phyloP scores from a whole-genome alignment of 1,140 invertebrate genomes.

The Drosophila elegans region DNA sequence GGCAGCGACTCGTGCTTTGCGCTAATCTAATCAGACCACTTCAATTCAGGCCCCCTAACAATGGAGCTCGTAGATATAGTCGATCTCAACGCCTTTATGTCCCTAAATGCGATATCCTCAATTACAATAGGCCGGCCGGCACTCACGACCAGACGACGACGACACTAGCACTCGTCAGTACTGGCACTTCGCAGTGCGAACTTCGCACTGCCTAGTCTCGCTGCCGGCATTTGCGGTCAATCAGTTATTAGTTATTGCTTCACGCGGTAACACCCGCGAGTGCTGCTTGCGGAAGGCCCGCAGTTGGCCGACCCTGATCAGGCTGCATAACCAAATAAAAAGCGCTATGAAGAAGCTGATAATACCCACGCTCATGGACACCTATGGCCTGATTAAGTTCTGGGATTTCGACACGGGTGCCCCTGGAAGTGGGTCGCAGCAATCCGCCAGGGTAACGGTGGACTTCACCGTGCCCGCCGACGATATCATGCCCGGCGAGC shows the following conservation, averaged over 20 bases:
- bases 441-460: constrained; percentile 1
- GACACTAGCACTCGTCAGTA: constrained; percentile 29
- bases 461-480: constrained; percentile 11
- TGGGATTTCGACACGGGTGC: constrained; percentile 75
- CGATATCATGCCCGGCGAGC: constrained; percentile 56
- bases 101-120: constrained; percentile 47
- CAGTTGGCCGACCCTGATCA: background rate
- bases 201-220: constrained; percentile 57
- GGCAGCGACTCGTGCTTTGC: constrained; percentile 39
- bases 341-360: constrained; percentile 75
- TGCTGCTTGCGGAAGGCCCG: constrained; percentile 12
- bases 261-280: constrained; percentile 64
- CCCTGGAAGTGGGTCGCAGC: constrained; percentile 26
- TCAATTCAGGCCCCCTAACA: constrained; percentile 34
- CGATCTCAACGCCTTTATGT: constrained; percentile 37
- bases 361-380: constrained; percentile 77
- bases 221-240: constrained; percentile 30
- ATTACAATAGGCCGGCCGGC: constrained; percentile 24
- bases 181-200: constrained; percentile 19
- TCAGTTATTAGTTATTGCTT: constrained; percentile 80
- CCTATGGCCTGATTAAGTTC: constrained; percentile 79
- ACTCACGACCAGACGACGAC: constrained; percentile 51
- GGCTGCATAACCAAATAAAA: background rate
- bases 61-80: constrained; percentile 20
- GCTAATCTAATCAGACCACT: constrained; percentile 69